Percentiles rank a stretch among this genome's conserved stretches.
These are phyloP conservation scores for Drosophila paulistorum DNA, from an alignment of 1,140 invertebrate genomes.

Conservation along the genomic window DNA sequence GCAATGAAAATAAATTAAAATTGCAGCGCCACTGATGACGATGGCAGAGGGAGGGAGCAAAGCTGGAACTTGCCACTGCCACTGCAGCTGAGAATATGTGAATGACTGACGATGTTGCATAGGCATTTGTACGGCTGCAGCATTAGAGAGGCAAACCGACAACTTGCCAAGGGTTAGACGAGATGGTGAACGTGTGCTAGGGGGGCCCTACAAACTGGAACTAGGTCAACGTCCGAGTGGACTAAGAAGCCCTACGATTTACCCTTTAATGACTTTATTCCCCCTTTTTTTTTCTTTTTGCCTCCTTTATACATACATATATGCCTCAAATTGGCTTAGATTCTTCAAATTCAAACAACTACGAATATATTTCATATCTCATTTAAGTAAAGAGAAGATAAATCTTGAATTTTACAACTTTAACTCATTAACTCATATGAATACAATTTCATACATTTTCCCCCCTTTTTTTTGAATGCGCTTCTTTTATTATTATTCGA, in stretches of 20 bases:
- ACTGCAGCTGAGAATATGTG: conserved; percentile 28
- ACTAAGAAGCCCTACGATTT: conserved; percentile 56
- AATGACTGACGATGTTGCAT: neutral
- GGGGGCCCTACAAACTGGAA: conserved; percentile 51
- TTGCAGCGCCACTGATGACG: conserved; percentile 44
- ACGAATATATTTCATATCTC: no score
- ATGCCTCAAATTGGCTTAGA: no score
- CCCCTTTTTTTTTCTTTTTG: no score
- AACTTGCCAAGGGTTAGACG: conserved; percentile 3
- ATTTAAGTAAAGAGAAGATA: no score
- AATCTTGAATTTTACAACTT: no score
- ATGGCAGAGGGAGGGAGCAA: conserved; percentile 14
- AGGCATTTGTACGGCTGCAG: conserved; percentile 70
- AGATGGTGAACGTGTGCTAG: neutral
- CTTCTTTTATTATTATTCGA: no score
- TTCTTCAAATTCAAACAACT: no score
- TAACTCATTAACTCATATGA: no score
- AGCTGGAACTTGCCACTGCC: conserved; percentile 31
- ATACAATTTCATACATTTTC: no score
- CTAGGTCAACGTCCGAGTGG: conserved; percentile 64
- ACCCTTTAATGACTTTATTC: conserved; percentile 2
- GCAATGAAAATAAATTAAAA: conserved; percentile 62
- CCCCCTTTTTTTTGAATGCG: no score
- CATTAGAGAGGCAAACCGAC: conserved; percentile 54
- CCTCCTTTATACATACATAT: no score